phyloP scores from a whole-genome alignment of 2,797 vertebrate species.

The Squalus acanthias region DNA sequence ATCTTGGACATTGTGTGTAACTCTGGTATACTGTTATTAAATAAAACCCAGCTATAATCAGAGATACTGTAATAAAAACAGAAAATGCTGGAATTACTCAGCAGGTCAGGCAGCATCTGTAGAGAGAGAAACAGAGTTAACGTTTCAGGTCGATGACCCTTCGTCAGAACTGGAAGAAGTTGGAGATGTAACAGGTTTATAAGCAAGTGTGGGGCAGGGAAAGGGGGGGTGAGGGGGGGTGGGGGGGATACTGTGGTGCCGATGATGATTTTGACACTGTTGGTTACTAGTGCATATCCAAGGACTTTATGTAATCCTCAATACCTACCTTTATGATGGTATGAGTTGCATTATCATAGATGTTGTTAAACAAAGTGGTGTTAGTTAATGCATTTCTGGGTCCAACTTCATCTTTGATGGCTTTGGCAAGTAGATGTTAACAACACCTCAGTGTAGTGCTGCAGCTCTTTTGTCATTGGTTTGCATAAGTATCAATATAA shows the following conservation, averaged over 20 bases:
- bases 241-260: no score
- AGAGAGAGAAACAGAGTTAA: no score
- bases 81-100: no score
- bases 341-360: not conserved
- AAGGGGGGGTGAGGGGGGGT: no score
- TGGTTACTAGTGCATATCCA: not conserved
- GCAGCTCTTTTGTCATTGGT: not conserved
- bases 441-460: no score
- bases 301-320: not conserved
- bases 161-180: no score
- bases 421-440: no score
- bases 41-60: not conserved
- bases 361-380: not conserved
- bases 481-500: not conserved
- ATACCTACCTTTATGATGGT: not conserved
- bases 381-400: not conserved
- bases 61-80: not conserved
- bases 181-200: no score
- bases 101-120: no score
- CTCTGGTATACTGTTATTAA: not conserved
- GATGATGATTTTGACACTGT: not conserved
- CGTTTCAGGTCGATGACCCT: no score
- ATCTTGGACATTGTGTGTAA: not conserved
- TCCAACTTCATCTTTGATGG: not conserved
- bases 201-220: no score